Evolutionary conservation across 2,113 vertebrate species (phyloP), one percentile per base, ranked within the genome.

Genomic region (Oryzias melastigma): DNA sequence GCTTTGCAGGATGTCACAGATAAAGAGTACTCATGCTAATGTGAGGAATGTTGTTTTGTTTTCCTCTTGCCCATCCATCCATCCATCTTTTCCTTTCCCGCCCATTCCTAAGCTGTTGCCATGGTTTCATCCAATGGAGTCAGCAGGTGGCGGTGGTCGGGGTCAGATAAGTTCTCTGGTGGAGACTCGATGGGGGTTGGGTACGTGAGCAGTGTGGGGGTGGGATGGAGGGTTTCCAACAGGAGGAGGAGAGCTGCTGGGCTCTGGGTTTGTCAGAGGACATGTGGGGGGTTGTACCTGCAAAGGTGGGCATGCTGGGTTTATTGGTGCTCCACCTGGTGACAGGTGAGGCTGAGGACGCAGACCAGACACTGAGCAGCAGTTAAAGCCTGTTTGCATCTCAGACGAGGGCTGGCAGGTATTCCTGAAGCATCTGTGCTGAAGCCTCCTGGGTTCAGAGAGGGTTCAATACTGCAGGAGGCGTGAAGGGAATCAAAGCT

Each of bases 101-200:
- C 72, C 72, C 77, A 82, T 82, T 77, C 65, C 48, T 49, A 45
- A 74, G 71, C 60, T 48, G 87, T 84, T 83, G 66, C 77, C 71
- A 86, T 85, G 76, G 84, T 82, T 75, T 55, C 72, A 62, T 48
- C 82, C 74, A 79, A 78, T 78, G 48, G 54, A 62, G 58, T 44
- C 64, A 51, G 67, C 61, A 63, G 68, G 78, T 47, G 42, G 57
- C 4, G 14, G 17, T 14, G 15, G 48, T n/a, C 20, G 41, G 65
- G 82, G 79, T 82, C 68, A 77, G 49, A 61, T 20, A 22, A 67
- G 81, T 81, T 79, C 69, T 62, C 17, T 62, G 48, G 14, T 14
- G 29, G 20, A 24, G 35, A 43, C 35, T 50, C 25, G 58, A 12
- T 66, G 68, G 68, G 79, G 68, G 50, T 73, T 78, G 53, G 53